Evolutionary conservation across 2,888 invertebrate genomes (phyloP), one percentile per base, ranked within the genome.

Genomic region (Dryadula phaetusa): DNA sequence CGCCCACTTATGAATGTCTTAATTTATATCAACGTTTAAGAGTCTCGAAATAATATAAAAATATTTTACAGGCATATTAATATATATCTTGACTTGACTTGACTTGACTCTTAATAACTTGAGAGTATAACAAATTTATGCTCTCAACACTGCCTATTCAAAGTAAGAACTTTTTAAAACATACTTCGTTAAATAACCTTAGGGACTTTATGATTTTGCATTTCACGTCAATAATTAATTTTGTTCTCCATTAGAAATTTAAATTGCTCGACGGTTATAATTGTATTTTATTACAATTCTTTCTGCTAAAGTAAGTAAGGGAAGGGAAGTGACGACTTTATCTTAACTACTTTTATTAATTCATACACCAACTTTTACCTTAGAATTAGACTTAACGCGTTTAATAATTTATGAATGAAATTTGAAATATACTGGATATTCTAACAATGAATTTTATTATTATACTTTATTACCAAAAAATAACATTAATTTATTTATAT

Each of bases 221-320:
- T 56, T 56, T 25, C 22, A 56, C 22, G 25, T 56, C 40, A 56
- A 56, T 56, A 40, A 40, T 56, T 56, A 56, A 56, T 40, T 40
- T 40, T 40, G 22, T 40, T 40, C 10, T 40, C 56, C 56, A 56
- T 56, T 22, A 56, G 8, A 40, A 40, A 56, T 56, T 56, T n/a
- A 22, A 40, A 56, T 56, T 22, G 40, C 37, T 56, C n/a, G 22
- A 40, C 20, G 34, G 56, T 37, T 40, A 16, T 56, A 40, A 37
- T 56, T 40, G 22, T 40, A 3, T 56, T 22, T 37, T 56, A 22
- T 16, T 49, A 49, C n/a, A 10, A 28, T 20, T 37, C n/a, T 34
- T 56, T 56, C 10, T 40, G n/a, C 7, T 16, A 6, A 22, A 5
- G n/a, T n/a, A n/a, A n/a, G n/a, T n/a, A 7, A 40, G 10, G 22